Evolutionary conservation across 2,888 invertebrate species (phyloP).

Genomic region (Lysandra coridon): DNA sequence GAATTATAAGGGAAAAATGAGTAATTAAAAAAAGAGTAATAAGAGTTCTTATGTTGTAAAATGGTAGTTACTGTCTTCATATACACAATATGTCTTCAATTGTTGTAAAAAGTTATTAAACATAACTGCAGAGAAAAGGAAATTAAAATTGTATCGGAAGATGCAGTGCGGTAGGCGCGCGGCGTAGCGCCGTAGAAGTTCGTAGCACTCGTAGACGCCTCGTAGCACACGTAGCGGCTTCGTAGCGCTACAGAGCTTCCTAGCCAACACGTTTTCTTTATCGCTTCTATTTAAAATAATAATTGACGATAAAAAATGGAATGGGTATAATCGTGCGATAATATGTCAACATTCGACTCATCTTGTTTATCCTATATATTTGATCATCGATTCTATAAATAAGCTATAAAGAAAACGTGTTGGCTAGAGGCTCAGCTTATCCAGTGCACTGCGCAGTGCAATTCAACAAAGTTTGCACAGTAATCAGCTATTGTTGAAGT

Average conservation of each 20-base stretch:
- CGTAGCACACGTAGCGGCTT: not conserved
- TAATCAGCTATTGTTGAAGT: slow-evolving; percentile 9
- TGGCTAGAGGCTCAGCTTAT: not conserved
- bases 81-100: no score
- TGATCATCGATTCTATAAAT: not conserved
- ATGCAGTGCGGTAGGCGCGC: not conserved
- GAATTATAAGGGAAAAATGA: no score
- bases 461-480: not conserved
- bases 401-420: not conserved
- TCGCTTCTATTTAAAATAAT: no score
- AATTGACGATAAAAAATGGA: no score
- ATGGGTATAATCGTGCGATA: no score
- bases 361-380: not conserved
- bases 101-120: not conserved
- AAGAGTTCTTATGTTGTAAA: no score
- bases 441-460: not conserved
- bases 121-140: not conserved
- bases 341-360: not conserved
- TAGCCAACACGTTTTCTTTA: no score
- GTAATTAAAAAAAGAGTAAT: no score
- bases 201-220: not conserved
- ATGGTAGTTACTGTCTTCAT: no score
- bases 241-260: slow-evolving; percentile 1
- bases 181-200: slow-evolving; percentile 9
- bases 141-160: not conserved